Percentiles rank a stretch among this genome's conserved stretches.
phyloP scores from a whole-genome alignment of 2,888 invertebrate species.

The Zelleria hepariella region DNA sequence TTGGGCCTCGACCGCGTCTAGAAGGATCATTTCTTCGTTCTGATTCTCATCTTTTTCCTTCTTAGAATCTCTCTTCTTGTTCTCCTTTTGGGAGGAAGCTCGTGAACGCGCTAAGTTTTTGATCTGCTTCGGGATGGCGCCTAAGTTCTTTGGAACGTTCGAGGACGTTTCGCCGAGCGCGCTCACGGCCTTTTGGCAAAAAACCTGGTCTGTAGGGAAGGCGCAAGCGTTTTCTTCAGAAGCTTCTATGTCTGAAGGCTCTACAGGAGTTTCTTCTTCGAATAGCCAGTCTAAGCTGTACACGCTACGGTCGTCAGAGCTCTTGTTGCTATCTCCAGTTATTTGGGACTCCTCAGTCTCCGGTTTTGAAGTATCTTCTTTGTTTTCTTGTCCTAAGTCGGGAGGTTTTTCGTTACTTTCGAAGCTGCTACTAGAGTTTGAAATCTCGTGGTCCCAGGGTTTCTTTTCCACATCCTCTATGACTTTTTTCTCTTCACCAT shows the following conservation, averaged over 20 bases:
- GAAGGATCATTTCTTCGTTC: constrained; percentile 51
- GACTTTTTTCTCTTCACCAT: constrained; percentile 40
- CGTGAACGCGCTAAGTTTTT: constrained; percentile 69
- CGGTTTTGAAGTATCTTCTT: constrained; percentile 29
- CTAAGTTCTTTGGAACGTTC: constrained; percentile 75
- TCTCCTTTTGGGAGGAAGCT: constrained; percentile 72
- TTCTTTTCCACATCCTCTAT: constrained; percentile 45
- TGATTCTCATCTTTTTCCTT: constrained; percentile 60
- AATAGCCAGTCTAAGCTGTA: constrained; percentile 66
- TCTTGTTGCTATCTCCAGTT: constrained; percentile 45
- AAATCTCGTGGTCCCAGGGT: constrained; percentile 68
- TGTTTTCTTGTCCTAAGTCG: constrained; percentile 19
- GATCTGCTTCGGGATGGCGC: constrained; percentile 80
- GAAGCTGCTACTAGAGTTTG: constrained; percentile 73
- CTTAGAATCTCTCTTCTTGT: constrained; percentile 63
- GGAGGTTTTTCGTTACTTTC: constrained; percentile 56
- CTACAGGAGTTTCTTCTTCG: constrained; percentile 31
- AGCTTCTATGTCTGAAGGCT: constrained; percentile 14
- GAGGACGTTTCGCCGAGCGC: constrained; percentile 59
- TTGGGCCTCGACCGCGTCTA: constrained; percentile 67
- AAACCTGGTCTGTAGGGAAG: constrained; percentile 26
- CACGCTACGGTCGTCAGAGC: constrained; percentile 55
- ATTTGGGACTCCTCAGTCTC: constrained; percentile 50
- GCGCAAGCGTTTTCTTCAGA: not conserved
- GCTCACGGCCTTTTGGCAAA: constrained; percentile 42